These are phyloP conservation scores for Thaleichthys pacificus DNA, from an alignment of 2,797 vertebrate species.

Conservation along the genomic window DNA sequence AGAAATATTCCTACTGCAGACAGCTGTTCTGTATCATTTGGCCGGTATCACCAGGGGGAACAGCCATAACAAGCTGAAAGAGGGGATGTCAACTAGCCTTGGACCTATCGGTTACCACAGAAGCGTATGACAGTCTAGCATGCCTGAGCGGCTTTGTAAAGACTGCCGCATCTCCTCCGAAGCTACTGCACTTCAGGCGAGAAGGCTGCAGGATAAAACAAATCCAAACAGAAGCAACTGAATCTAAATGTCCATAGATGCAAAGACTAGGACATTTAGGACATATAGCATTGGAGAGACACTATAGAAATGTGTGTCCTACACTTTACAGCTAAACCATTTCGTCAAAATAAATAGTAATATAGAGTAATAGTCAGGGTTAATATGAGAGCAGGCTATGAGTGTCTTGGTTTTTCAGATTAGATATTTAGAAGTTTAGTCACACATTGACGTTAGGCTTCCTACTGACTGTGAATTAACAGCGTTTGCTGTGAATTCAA, in stretches of 20 bases:
- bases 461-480: neutral
- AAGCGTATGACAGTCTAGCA: slow-evolving; percentile 1
- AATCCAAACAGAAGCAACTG: neutral
- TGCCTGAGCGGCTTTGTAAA: neutral
- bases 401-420: too few species aligned
- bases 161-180: neutral
- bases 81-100: slow-evolving; percentile 40
- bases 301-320: too few species aligned
- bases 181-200: neutral
- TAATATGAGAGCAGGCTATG: neutral
- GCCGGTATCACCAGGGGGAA: slow-evolving; percentile 39
- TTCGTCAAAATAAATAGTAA: neutral
- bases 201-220: neutral
- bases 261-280: neutral
- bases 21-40: slow-evolving; percentile 43
- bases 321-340: neutral
- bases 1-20: slow-evolving; percentile 50
- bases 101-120: slow-evolving; percentile 29
- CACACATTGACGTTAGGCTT: neutral
- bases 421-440: neutral
- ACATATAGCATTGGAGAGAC: neutral
- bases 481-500: neutral
- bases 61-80: slow-evolving; percentile 68
- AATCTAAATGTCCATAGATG: neutral
- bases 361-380: neutral